Base-by-base conservation (phyloP, 2,888 invertebrate species). In the Amiota minor region DNA sequence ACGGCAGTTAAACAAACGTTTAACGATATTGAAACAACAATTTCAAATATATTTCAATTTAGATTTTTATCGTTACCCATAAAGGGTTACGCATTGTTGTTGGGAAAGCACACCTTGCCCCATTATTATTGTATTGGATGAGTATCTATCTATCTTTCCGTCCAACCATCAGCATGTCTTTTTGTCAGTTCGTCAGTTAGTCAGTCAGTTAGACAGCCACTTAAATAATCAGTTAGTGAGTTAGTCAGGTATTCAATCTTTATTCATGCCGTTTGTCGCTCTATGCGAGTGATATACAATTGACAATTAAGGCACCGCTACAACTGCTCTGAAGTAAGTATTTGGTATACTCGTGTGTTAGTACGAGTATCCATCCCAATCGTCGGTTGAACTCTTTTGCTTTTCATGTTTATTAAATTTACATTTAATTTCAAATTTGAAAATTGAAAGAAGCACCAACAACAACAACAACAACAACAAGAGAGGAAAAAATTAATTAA, bases 11-110 rank as follows among this genome's bases (percentile, higher is more conserved):
- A 76, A 78, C 81, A 83, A 84, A 80, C 81, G 84, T 84, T 84
- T 83, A 83, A 83, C 84, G 82, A 78, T 80, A 81, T 79, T 81
- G 81, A 79, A 80, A 81, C 81, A 84, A 78, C 85, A 81, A 81
- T 84, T 81, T 78, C 75, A 77, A 84, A 84, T 85, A 84, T 82
- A 81, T 85, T 79, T 84, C 81, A 85, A 81, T 80, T 77, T 81
- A 85, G 85, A 84, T 85, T 84, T 79, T 82, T 78, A 79, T 84
- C 85, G 78, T 20, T 12, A 50, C 72, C 18, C 71, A 73, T 76
- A 76, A 79, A 80, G 84, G 81, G 80, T 84, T 81, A 84, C 80
- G 78, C 81, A 79, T 77, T 72, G 71, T 78, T 76, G 76, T 62
- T 46, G 14, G 75, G 70, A 72, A 75, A 76, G 78, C 78, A 79